phyloP scores from a whole-genome alignment of 2,888 invertebrate genomes.

The Drosophila villosipedis region DNA sequence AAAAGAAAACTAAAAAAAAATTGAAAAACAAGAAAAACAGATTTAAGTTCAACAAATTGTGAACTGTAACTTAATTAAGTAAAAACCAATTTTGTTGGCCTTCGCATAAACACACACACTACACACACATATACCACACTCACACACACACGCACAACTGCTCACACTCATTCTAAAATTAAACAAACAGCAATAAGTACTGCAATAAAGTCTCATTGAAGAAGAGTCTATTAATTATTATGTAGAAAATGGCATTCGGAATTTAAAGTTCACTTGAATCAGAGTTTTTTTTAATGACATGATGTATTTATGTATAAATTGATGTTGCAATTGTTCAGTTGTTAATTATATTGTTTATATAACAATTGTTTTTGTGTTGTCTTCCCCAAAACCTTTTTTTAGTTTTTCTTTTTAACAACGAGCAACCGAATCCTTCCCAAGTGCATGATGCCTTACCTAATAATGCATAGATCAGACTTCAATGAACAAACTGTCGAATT shows the following conservation, averaged over 20 bases:
- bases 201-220: constrained; percentile 63
- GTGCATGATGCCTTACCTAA: constrained; percentile 65
- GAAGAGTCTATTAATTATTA: constrained; percentile 20
- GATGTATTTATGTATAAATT: background rate
- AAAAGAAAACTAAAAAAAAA: constrained; percentile 55
- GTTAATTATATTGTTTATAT: constrained; percentile 42
- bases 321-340: constrained; percentile 27
- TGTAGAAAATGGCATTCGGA: constrained; percentile 24
- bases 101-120: constrained; percentile 13
- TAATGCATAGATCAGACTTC: constrained; percentile 32
- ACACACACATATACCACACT: constrained; percentile 8
- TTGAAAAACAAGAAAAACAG: constrained; percentile 49
- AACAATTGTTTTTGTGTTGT: constrained; percentile 50
- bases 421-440: constrained; percentile 66
- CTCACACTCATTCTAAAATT: constrained; percentile 7
- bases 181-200: constrained; percentile 64
- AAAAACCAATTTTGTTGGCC: constrained; percentile 37
- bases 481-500: constrained; percentile 42
- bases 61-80: constrained; percentile 52
- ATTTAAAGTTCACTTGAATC: constrained; percentile 25
- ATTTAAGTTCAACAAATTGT: constrained; percentile 63
- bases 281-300: constrained; percentile 12
- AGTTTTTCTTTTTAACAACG: constrained; percentile 27
- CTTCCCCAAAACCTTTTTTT: constrained; percentile 21
- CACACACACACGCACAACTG: constrained; percentile 17